A percentile compares a stretch with the other conserved stretches of the same genome.
Conservation (phyloP, 1,140 invertebrate genomes). For the Chymomyza costata region DNA sequence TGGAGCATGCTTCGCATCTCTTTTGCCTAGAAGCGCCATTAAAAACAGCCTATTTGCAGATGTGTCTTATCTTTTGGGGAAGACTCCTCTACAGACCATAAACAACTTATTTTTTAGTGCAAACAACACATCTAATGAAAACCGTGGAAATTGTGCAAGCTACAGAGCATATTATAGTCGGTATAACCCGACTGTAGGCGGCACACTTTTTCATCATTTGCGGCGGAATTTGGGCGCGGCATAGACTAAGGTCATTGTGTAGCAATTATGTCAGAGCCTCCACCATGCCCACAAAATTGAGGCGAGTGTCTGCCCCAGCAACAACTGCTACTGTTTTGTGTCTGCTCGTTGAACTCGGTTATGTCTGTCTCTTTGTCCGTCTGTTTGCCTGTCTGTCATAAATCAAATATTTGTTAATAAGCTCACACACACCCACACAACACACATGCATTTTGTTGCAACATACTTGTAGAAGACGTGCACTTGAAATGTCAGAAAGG, state of each 20-base stretch:
- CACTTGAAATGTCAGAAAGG: no score
- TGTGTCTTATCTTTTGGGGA: no score
- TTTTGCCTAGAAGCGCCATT: no score
- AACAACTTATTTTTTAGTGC: no score
- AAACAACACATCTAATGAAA: no score
- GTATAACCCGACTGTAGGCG: no score
- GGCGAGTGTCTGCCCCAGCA: neutral
- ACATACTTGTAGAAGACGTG: conserved; percentile 3
- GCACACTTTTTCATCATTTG: conserved; percentile 58
- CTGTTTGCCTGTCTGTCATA: conserved; percentile 27
- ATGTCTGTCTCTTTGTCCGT: conserved; percentile 11
- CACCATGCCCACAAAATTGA: conserved; percentile 2
- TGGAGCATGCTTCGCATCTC: no score
- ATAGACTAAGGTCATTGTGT: conserved; percentile 6
- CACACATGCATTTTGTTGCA: neutral
- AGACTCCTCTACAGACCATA: no score
- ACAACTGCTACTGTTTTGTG: neutral
- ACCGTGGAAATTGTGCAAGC: neutral
- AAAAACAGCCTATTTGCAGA: no score
- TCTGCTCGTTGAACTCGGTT: conserved; percentile 11
- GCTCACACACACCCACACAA: conserved; percentile 7
- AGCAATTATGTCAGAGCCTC: conserved; percentile 44
- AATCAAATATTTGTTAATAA: conserved; percentile 61
- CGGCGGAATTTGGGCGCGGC: conserved; percentile 21
- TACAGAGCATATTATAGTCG: conserved; percentile 44